phyloP scores from a whole-genome alignment of 2,888 invertebrate genomes.

The Troides oblongomaculatus region DNA sequence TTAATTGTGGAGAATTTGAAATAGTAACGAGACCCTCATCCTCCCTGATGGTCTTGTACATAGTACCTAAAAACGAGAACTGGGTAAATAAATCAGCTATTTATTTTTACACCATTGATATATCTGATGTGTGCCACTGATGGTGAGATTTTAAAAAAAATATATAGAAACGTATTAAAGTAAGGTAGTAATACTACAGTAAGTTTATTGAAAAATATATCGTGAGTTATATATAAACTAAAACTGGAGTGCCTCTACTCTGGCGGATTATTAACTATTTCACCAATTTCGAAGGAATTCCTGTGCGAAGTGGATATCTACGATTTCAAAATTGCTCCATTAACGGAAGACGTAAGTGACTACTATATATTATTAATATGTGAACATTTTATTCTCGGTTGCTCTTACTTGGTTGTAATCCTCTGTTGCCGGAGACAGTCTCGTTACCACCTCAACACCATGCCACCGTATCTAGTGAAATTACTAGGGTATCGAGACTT shows the following conservation, averaged over 20 bases:
- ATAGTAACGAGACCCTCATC: slow-evolving; percentile 11
- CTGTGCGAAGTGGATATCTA: slow-evolving; percentile 59
- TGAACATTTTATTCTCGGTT: no score
- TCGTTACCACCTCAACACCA: no score
- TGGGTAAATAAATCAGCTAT: neutral
- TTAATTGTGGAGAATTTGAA: slow-evolving; percentile 33
- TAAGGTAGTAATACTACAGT: neutral
- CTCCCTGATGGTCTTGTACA: neutral
- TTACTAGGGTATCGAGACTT: no score
- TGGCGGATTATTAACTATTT: slow-evolving; percentile 54
- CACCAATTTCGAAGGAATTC: slow-evolving; percentile 46
- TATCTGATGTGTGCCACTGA: neutral
- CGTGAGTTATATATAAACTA: slow-evolving; percentile 28
- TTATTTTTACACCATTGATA: neutral
- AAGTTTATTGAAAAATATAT: slow-evolving; percentile 31
- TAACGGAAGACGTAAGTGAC: slow-evolving; percentile 64
- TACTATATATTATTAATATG: neutral
- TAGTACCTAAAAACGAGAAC: neutral
- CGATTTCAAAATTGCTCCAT: slow-evolving; percentile 68
- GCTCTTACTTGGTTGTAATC: no score
- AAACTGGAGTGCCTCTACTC: slow-evolving; percentile 61
- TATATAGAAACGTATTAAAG: no score
- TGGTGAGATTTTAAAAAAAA: neutral
- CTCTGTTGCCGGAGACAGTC: no score
- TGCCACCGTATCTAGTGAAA: no score